Evolutionary conservation across 2,888 invertebrate species (phyloP).

Genomic region (Metellina segmentata): DNA sequence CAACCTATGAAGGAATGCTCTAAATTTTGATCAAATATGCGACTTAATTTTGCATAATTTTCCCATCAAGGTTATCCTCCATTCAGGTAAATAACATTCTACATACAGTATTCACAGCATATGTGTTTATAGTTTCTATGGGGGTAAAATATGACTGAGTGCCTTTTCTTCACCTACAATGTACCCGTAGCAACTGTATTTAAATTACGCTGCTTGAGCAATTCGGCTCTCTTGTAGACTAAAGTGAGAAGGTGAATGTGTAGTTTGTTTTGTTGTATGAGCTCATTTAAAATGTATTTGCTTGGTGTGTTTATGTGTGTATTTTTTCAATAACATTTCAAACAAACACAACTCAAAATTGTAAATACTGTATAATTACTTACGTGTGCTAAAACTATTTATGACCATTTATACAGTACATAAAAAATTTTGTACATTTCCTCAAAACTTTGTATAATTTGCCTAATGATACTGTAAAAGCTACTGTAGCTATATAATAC

Average conservation of each 20-base stretch:
- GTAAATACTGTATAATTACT: slow-evolving; percentile 71
- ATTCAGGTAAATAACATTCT: too few species aligned
- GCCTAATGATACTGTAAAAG: slow-evolving; percentile 44
- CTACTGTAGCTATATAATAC: slow-evolving; percentile 71
- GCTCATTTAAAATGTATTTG: slow-evolving; percentile 34
- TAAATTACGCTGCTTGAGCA: background rate
- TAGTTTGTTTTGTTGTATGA: slow-evolving; percentile 59
- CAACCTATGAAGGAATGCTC: too few species aligned
- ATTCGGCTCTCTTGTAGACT: slow-evolving; percentile 31
- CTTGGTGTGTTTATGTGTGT: slow-evolving; percentile 64
- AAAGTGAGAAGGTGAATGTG: slow-evolving; percentile 56
- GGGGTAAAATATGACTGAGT: slow-evolving; percentile 19
- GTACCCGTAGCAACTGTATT: slow-evolving; percentile 42
- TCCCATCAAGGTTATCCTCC: too few species aligned
- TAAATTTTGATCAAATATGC: too few species aligned
- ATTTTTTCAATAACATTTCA: slow-evolving; percentile 51
- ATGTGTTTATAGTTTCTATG: background rate
- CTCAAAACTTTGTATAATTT: slow-evolving; percentile 66
- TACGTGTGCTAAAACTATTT: slow-evolving; percentile 52
- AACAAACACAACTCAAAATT: slow-evolving; percentile 33
- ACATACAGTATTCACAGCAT: background rate
- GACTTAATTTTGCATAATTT: too few species aligned
- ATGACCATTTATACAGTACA: slow-evolving; percentile 40
- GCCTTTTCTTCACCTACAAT: slow-evolving; percentile 49
- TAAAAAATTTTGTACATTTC: slow-evolving; percentile 72